Evolutionary conservation across 2,113 vertebrate genomes (phyloP).

Genomic region (Progne subis): DNA sequence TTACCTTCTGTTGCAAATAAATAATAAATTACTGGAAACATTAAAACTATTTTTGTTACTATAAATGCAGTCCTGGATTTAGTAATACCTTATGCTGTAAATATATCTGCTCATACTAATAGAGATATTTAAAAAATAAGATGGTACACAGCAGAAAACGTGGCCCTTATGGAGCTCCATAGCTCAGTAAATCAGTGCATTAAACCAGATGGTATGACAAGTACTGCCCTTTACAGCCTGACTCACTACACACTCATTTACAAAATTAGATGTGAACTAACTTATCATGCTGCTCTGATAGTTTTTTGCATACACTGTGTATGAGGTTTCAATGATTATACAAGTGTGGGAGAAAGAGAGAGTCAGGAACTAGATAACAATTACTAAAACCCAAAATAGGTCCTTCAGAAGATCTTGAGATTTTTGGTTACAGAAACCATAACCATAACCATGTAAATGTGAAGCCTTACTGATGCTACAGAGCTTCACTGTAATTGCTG

Average conservation of each 20-base stretch:
- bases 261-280: background rate
- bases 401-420: background rate
- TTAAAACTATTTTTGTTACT: background rate
- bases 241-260: background rate
- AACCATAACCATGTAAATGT: background rate
- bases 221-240: conserved; percentile 6
- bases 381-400: background rate
- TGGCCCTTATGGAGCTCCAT: background rate
- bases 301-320: background rate
- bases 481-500: background rate
- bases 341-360: background rate
- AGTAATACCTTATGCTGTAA: background rate
- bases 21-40: background rate
- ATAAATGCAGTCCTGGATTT: background rate
- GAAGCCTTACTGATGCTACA: background rate
- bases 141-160: background rate
- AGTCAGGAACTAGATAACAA: background rate
- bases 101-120: background rate
- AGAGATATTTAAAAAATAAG: background rate
- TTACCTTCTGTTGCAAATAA: background rate
- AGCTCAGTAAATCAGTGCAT: background rate
- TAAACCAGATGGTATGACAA: conserved; percentile 16
- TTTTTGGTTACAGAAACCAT: background rate
- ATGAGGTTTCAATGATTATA: background rate
- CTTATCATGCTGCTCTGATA: background rate